These are phyloP conservation scores for Lepilemur ruficaudatus DNA, from an alignment of 2,797 vertebrate genomes.

Conservation along the genomic window DNA sequence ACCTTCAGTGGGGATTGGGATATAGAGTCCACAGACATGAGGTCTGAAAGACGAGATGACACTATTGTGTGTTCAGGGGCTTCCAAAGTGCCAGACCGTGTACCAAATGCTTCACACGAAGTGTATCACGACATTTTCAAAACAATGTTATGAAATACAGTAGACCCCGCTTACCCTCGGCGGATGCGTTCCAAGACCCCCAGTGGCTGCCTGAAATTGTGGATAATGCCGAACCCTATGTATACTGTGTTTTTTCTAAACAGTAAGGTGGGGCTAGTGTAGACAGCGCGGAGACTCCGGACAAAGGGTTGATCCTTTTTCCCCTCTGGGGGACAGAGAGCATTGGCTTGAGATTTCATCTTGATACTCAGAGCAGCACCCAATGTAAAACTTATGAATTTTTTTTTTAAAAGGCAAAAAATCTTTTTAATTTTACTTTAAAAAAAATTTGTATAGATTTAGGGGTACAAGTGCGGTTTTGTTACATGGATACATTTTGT, in stretches of 20 bases:
- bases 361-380: neutral
- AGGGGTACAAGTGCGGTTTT: neutral
- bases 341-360: neutral
- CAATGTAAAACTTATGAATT: neutral
- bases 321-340: neutral
- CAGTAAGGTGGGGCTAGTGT: neutral
- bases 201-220: too few relatives aligned
- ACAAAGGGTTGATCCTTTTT: too few relatives aligned
- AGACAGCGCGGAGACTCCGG: neutral
- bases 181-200: neutral
- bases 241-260: neutral
- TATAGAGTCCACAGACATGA: neutral
- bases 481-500: neutral
- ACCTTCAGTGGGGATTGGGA: neutral
- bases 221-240: neutral
- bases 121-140: neutral
- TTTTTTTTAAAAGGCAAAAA: neutral
- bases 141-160: neutral
- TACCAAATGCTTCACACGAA: neutral
- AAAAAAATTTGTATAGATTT: neutral
- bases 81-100: accelerated
- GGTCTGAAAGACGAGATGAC: neutral
- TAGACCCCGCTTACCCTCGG: neutral
- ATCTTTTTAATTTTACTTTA: neutral
- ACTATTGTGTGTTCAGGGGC: accelerated